Conservation (phyloP, 2,888 invertebrate species). For the Chrysolina americana region DNA sequence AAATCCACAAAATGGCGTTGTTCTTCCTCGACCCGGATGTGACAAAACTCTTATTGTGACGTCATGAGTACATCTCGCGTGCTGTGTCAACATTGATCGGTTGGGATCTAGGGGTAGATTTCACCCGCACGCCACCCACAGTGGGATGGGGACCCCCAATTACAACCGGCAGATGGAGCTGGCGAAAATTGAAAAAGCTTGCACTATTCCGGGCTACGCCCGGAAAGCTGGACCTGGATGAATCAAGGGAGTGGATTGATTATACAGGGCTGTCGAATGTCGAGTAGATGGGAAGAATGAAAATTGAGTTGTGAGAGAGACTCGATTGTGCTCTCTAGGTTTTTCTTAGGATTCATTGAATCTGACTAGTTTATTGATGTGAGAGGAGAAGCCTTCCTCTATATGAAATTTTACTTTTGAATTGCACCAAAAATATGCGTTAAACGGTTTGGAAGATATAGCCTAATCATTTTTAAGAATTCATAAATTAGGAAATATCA, state of each 20-base stretch:
- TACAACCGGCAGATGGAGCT: slow-evolving; percentile 63
- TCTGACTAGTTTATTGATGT: too few species aligned
- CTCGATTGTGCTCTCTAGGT: too few species aligned
- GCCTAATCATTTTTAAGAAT: too few species aligned
- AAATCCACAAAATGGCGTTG: slow-evolving; percentile 28
- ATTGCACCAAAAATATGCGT: too few species aligned
- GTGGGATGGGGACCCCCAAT: slow-evolving; percentile 62
- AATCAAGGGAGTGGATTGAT: slow-evolving; percentile 8
- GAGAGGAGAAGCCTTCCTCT: too few species aligned
- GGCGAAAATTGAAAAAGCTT: slow-evolving; percentile 63
- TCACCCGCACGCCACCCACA: slow-evolving; percentile 56
- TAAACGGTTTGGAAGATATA: too few species aligned
- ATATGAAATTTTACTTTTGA: too few species aligned
- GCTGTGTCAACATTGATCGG: slow-evolving; percentile 69
- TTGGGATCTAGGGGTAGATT: slow-evolving; percentile 59
- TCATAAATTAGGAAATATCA: too few species aligned
- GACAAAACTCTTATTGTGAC: slow-evolving; percentile 46
- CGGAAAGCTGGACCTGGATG: slow-evolving; percentile 42
- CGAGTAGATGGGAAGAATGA: not conserved
- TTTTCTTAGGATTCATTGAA: too few species aligned
- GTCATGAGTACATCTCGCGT: slow-evolving; percentile 62
- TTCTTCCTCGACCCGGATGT: slow-evolving; percentile 37
- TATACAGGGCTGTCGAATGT: not conserved
- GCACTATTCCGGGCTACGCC: slow-evolving; percentile 57
- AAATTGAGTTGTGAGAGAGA: not conserved